phyloP scores from a whole-genome alignment of 2,797 vertebrate genomes.

The Mycteria americana region DNA sequence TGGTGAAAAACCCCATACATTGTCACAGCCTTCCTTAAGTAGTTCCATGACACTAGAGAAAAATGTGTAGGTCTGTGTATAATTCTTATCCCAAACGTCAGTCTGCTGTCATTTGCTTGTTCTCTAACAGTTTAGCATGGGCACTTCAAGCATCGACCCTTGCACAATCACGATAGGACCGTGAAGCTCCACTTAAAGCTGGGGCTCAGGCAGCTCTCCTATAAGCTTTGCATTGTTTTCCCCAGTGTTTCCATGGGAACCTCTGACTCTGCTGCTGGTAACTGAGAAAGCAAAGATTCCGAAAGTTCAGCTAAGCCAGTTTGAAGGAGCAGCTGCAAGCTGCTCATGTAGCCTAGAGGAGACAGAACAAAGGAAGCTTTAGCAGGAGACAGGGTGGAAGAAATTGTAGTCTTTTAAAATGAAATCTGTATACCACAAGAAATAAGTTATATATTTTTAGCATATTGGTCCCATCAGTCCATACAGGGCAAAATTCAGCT shows the following conservation, averaged over 20 bases:
- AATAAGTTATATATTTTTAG: neutral
- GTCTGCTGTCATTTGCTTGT: neutral
- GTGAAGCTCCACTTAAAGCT: neutral
- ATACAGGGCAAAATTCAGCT: neutral
- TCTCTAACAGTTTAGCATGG: neutral
- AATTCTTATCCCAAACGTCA: neutral
- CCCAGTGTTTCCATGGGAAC: neutral
- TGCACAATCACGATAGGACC: neutral
- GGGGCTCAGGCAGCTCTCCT: neutral
- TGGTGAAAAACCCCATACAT: neutral
- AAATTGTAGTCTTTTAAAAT: neutral
- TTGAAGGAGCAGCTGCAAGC: neutral
- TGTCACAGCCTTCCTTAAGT: neutral
- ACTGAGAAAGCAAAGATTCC: neutral
- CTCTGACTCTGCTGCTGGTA: neutral
- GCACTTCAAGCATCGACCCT: neutral
- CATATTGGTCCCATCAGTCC: neutral
- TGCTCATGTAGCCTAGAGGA: neutral
- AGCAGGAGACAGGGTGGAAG: neutral
- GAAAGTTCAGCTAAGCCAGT: neutral
- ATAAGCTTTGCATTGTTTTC: neutral
- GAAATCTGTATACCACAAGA: neutral
- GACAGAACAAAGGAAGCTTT: neutral
- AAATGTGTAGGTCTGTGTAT: neutral
- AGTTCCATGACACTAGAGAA: neutral